Base-by-base conservation (phyloP, 2,797 vertebrate genomes). In the Chromis chromis region DNA sequence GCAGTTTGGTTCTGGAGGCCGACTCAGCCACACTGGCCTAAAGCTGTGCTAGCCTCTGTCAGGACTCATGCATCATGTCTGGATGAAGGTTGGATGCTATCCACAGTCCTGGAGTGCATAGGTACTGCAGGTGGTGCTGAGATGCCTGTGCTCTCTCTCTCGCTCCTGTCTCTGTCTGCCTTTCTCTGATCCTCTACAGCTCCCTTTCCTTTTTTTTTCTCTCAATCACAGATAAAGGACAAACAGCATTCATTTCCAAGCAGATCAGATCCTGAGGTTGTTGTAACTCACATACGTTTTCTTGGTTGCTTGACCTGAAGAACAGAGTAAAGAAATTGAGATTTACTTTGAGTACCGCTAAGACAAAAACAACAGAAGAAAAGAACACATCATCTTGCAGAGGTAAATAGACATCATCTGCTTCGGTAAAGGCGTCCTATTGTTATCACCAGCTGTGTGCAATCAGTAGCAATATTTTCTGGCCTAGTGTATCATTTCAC, bases 211-310 rank as follows among this genome's bases (percentile, higher is more conserved):
- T 53, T 52, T 14, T 11, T 33, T 28, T 62, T 33, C 53, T 58
- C 48, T 78, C 73, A 75, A 74, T 77, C 85, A 86, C 85, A 83
- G 85, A 88, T 78, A 67, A 83, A 80, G 65, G 70, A 88, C 84
- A 84, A 78, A 82, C 76, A 65, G 72, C 71, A 48, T 81, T 84
- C 53, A 48, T 82, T 75, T 83, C 79, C 82, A 76, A 86, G 81
- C 76, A 83, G 70, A 84, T 94, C 90, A 93, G 90, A 94, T 93
- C 91, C 93, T 93, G 92, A 94, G 93, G 88, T 94, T 94, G 91
- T 94, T 94, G 91, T 94, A 94, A 79, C 92, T 94, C 91, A 94
- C 93, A 40, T 94, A 94, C 33, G 93, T 94, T 86, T 93, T 94
- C 89, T 94, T 94, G 69, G 92, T 94, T 55, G 93, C 93, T 85